Evolutionary conservation across 2,113 vertebrate genomes (phyloP).

Genomic region (Brachypodius melanocephalos): DNA sequence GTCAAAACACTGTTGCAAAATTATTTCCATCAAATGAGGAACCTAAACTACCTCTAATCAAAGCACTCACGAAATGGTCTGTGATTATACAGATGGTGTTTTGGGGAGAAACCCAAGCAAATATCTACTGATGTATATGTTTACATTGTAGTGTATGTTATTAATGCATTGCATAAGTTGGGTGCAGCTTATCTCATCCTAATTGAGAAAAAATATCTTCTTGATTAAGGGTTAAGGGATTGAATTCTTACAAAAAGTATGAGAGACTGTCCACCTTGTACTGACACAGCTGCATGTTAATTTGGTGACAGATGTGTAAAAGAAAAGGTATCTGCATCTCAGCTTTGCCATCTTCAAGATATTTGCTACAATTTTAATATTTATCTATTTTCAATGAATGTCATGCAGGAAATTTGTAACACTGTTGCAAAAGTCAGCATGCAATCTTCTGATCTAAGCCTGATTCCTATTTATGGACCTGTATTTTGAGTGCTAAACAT

Average conservation of each 20-base stretch:
- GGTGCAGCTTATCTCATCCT: neutral
- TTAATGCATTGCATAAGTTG: neutral
- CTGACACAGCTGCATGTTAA: neutral
- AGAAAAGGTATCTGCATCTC: neutral
- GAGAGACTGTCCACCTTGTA: neutral
- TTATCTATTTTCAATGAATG: neutral
- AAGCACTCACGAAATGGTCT: neutral
- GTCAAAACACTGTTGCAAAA: neutral
- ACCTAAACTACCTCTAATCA: neutral
- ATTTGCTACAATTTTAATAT: neutral
- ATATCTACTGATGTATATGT: neutral
- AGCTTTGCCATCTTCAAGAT: neutral
- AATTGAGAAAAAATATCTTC: neutral
- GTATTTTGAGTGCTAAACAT: neutral
- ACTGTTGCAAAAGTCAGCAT: neutral
- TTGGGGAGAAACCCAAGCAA: neutral
- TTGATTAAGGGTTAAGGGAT: neutral
- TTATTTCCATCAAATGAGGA: neutral
- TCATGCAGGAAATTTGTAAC: neutral
- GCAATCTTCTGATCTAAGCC: neutral
- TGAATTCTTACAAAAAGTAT: neutral
- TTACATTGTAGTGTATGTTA: neutral
- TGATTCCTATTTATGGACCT: neutral
- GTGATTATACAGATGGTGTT: neutral
- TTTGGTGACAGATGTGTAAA: neutral